Conservation (phyloP, 1,140 invertebrate genomes). For the Gryllus bimaculatus region DNA sequence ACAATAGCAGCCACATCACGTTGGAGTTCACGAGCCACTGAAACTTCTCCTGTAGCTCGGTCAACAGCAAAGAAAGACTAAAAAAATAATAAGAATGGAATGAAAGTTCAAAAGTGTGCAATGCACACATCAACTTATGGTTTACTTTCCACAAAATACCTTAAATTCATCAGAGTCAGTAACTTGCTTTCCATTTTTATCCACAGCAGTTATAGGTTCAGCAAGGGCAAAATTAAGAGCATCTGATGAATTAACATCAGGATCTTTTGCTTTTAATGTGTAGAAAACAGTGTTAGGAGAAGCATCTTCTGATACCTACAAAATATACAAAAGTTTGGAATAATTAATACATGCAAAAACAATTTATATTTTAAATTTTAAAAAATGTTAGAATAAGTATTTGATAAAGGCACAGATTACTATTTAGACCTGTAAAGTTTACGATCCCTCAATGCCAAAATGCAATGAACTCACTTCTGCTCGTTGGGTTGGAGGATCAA, state of each 20-base stretch:
- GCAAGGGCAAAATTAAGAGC: constrained; percentile 61
- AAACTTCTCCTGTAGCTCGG: constrained; percentile 57
- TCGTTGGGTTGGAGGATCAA: constrained; percentile 68
- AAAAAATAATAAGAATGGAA: constrained; percentile 26
- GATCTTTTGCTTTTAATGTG: constrained; percentile 65
- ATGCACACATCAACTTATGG: neutral
- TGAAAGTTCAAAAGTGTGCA: neutral
- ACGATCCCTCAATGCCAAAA: neutral
- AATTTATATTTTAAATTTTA: too few relatives aligned
- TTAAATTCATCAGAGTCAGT: constrained; percentile 28
- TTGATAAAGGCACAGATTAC: neutral
- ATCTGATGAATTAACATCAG: constrained; percentile 59
- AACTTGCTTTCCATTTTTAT: constrained; percentile 71
- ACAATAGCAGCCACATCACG: constrained; percentile 62
- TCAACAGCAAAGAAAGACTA: constrained; percentile 66
- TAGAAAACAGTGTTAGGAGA: constrained; percentile 61
- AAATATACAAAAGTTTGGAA: neutral
- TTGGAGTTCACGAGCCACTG: constrained; percentile 53
- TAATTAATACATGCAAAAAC: neutral
- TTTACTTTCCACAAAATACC: constrained; percentile 12
- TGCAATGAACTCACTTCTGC: constrained; percentile 51
- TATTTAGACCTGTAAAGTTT: neutral
- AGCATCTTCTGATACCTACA: constrained; percentile 61
- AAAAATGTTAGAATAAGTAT: too few relatives aligned
- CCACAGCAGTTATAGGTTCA: constrained; percentile 64